Base-by-base conservation (phyloP, 2,888 invertebrate genomes). In the Orchestes rusci region DNA sequence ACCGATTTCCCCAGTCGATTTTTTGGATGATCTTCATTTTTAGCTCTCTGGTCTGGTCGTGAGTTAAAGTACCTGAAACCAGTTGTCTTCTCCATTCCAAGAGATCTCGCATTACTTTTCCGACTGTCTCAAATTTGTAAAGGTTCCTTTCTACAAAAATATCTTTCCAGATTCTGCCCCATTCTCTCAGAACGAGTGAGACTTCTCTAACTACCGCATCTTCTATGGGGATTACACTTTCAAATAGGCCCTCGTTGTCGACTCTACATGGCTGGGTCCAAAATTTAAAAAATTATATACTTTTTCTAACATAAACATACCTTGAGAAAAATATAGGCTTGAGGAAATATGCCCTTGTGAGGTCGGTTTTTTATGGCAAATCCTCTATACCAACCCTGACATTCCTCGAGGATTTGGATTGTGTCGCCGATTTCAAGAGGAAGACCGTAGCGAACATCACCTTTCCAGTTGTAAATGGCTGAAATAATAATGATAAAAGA, bases 1-100 rank as follows among this genome's bases (percentile, higher is more conserved):
- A 93, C 92, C 89, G 79, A 73, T 94, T 94, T 39, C 94, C 94
- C 93, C 93, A 94, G 71, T 95, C 94, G 40, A 95, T 87, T 71
- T 91, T 91, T 44, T 84, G 83, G 54, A 90, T 90, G 45, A 93
- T 87, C 63, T 85, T 84, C 60, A 88, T 72, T 64, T 91, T 84
- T 45, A 93, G 68, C 53, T 93, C 92, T 48, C 83, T 72, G 2
- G 87, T 89, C 69, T 94, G 93, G 63, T 93, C 93, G 63, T 88
- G 88, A 0, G 95, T 94, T 44, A 94, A 72, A 0, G 92, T 92
- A 4, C 91, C 90, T 8, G 86, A 84, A 15, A 94, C 73, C 15
- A 95, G 74, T 56, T 90, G 86, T 34, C 89, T 74, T 29, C 94
- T 73, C 70, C 89, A 87, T 64, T 87, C 86, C 55, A 93, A 73